Conservation (phyloP, 2,113 vertebrate genomes). For the Falcunculus frontatus region DNA sequence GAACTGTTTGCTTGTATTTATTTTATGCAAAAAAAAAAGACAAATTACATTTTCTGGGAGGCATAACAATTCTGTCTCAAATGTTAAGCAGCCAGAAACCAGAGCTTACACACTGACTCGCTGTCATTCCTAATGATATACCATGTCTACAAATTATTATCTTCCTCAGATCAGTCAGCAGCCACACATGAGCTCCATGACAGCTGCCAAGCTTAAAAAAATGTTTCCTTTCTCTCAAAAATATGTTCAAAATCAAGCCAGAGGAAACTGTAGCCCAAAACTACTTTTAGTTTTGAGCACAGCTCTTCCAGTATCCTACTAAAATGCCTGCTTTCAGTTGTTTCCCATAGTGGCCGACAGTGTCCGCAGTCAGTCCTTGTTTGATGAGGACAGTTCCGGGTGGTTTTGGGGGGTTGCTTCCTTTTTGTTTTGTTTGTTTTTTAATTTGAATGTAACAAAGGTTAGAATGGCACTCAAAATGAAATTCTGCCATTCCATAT, state of each 20-base stretch:
- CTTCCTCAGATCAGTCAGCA: not conserved
- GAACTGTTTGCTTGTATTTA: not conserved
- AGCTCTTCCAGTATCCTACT: not conserved
- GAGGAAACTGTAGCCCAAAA: not conserved
- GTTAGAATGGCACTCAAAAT: not conserved
- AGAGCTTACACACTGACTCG: not conserved
- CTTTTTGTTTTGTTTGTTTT: not conserved
- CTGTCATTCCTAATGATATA: not conserved
- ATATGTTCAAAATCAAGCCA: not conserved
- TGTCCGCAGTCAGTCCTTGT: not conserved
- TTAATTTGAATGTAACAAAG: not conserved
- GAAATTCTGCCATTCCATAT: not conserved
- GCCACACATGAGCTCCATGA: not conserved
- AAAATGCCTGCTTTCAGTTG: not conserved
- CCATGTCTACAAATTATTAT: not conserved
- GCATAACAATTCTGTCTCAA: not conserved
- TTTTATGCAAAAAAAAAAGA: accelerated
- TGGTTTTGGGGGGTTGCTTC: not conserved
- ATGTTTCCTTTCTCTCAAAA: not conserved
- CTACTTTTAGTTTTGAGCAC: not conserved
- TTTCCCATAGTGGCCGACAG: accelerated
- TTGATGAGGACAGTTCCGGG: not conserved
- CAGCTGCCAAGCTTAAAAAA: not conserved
- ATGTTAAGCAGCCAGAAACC: not conserved
- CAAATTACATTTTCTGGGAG: not conserved